These are phyloP conservation scores for Esperia sulphurella DNA, from an alignment of 2,888 invertebrate species.

Conservation along the genomic window DNA sequence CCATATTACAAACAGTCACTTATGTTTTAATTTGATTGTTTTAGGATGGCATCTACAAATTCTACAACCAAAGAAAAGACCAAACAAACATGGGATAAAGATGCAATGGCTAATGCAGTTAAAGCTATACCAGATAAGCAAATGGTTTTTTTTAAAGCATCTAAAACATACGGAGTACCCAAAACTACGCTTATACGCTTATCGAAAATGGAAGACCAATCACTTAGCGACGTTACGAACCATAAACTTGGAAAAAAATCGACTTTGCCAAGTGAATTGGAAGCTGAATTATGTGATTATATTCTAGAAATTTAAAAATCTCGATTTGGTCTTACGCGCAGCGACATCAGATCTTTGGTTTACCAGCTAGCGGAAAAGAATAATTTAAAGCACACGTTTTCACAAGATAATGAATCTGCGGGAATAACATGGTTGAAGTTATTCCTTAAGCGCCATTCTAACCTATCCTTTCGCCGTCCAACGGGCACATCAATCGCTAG, in stretches of 20 bases:
- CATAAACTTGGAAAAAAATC: neutral
- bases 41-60: too few relatives aligned
- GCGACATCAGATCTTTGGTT: slow-evolving; percentile 3
- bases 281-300: neutral
- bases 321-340: slow-evolving; percentile 7
- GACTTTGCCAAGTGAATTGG: neutral
- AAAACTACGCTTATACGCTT: too few relatives aligned
- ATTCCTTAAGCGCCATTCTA: neutral
- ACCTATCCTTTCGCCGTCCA: neutral
- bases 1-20: too few relatives aligned
- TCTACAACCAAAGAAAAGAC: too few relatives aligned
- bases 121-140: too few relatives aligned
- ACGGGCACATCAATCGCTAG: neutral
- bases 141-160: too few relatives aligned
- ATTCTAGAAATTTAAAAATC: neutral
- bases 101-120: too few relatives aligned
- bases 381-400: slow-evolving; percentile 7
- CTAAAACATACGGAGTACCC: too few relatives aligned
- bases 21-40: too few relatives aligned
- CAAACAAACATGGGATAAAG: too few relatives aligned
- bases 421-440: slow-evolving; percentile 2
- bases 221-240: neutral
- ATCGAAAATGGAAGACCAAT: slow-evolving; percentile 13
- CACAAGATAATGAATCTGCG: slow-evolving; percentile 8
- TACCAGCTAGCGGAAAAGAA: slow-evolving; percentile 10